Base-by-base conservation (phyloP, 2,888 invertebrate species). In the Pyrrhosoma nymphula region DNA sequence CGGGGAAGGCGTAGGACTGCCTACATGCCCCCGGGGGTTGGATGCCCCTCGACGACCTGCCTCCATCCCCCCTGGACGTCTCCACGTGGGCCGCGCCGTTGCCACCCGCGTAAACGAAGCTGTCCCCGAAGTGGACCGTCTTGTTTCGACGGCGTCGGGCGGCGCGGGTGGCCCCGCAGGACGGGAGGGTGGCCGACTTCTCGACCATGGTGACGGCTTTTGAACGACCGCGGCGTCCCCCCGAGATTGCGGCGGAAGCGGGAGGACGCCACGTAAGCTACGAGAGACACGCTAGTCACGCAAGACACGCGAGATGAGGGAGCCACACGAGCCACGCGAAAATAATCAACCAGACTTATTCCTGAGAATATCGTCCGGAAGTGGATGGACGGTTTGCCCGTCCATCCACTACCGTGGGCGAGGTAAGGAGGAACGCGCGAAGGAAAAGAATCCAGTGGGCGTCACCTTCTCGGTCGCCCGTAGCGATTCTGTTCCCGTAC, bases 121-220 rank as follows among this genome's bases (percentile, higher is more conserved):
- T 98, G 96, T 98, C 98, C 95, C 98, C 98, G 96, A 98, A 98
- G 97, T 98, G 98, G 95, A 98, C 98, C 95, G 98, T 98, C 97
- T 98, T 98, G 97, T 98, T 98, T 95, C 98, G 97, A 95, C 98
- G 97, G 95, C 98, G 97, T 95, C 98, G 98, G 95, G 98, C 97
- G 96, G 98, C 98, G 96, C 98, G 97, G 96, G 97, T 97, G 56
- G 95, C 95, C 90, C 96, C 95, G 55, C 95, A 90, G 30, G 96
- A 75, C 63, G 95, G 95, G 63, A 95, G 39, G 30, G 95, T 95
- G 56, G 95, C 95, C 26, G 95, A 95, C 47, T 95, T 90, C 56
- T 95, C 95, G 63, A 95, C 95, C 95, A 95, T 95, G 56, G 90
- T 63, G 90, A 75, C 90, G 90, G 90, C 90, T 82, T 82, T 82